These are phyloP conservation scores for Neoitamus cyanurus DNA, from an alignment of 2,888 invertebrate genomes.

Conservation along the genomic window DNA sequence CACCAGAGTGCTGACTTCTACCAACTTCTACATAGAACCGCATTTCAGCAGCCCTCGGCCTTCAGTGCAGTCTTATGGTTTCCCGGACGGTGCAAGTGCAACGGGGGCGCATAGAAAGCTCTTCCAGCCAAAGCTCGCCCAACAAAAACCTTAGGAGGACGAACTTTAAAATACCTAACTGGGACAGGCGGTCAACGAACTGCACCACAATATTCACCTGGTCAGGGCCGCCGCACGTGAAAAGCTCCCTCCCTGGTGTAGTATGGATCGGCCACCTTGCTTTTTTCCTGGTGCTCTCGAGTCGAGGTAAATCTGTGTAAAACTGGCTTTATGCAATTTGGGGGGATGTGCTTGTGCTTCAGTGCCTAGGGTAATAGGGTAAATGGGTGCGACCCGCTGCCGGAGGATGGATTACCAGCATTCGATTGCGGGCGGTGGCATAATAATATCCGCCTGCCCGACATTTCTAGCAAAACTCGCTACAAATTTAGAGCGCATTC, in stretches of 20 bases:
- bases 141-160: not conserved
- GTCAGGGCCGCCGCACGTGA: conserved; percentile 50
- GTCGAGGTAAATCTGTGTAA: conserved; percentile 14
- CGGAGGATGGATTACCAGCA: not conserved
- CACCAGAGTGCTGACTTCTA: not conserved
- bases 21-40: not conserved
- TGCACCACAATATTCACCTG: conserved; percentile 48
- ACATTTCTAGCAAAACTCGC: conserved; percentile 2
- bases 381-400: not conserved
- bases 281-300: not conserved
- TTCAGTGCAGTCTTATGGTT: not conserved
- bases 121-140: not conserved
- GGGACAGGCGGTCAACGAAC: conserved; percentile 51
- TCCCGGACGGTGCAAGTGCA: not conserved
- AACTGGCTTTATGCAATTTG: conserved; percentile 29
- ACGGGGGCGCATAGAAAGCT: not conserved
- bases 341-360: conserved; percentile 4
- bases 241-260: conserved; percentile 13
- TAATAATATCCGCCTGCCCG: conserved; percentile 9
- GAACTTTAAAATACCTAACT: conserved; percentile 43
- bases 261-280: not conserved
- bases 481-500: conserved; percentile 25
- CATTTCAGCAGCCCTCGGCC: not conserved
- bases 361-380: not conserved
- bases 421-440: not conserved